These are phyloP conservation scores for Hoplias malabaricus DNA, from an alignment of 2,113 vertebrate genomes.

Conservation along the genomic window DNA sequence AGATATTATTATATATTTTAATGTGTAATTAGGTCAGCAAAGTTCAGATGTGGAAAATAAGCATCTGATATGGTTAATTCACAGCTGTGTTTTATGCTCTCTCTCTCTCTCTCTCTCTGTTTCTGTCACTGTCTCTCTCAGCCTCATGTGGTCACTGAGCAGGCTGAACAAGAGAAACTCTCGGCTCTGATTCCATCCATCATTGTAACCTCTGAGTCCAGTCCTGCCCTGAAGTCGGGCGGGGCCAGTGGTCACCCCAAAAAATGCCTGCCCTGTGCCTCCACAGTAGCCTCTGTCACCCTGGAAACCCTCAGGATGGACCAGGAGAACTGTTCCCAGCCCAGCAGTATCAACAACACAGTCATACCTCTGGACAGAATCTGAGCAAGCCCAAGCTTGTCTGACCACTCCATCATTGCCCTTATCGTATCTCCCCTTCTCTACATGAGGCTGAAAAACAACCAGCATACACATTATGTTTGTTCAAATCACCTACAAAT, in stretches of 20 bases:
- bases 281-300: slow-evolving; percentile 35
- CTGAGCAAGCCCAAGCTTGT: background rate
- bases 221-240: slow-evolving; percentile 56
- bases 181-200: slow-evolving; percentile 56
- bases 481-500: no score
- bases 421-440: background rate
- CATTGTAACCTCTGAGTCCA: slow-evolving; percentile 72
- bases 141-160: slow-evolving; percentile 51
- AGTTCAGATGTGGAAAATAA: background rate
- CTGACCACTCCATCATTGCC: background rate
- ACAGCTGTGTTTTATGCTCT: background rate
- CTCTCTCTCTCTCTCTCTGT: slow-evolving; percentile 29
- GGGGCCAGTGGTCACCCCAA: slow-evolving; percentile 46
- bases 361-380: slow-evolving; percentile 24
- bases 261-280: slow-evolving; percentile 42
- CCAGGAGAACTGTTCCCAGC: slow-evolving; percentile 45
- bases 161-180: slow-evolving; percentile 33
- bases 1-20: no score
- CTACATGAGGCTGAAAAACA: slow-evolving; percentile 16
- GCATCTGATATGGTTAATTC: background rate
- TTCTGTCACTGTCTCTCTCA: slow-evolving; percentile 45
- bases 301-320: slow-evolving; percentile 57
- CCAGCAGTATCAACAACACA: slow-evolving; percentile 31
- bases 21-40: background rate
- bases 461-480: slow-evolving; percentile 24